phyloP scores from a whole-genome alignment of 2,888 invertebrate genomes.

The Spodoptera exigua region DNA sequence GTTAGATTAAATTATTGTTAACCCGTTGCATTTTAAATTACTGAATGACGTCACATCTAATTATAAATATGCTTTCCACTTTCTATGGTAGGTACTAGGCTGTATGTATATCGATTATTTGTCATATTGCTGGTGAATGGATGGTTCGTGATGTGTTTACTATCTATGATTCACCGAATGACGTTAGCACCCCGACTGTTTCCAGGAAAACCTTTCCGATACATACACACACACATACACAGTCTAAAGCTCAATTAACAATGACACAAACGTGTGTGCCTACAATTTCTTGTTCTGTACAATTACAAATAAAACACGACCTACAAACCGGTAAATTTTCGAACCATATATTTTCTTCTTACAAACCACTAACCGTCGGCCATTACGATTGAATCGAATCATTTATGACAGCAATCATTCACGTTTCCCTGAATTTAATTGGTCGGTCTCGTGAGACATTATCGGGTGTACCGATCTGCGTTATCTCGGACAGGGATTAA shows the following conservation, averaged over 20 bases:
- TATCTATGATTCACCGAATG: slow-evolving; percentile 39
- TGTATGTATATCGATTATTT: slow-evolving; percentile 16
- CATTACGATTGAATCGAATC: slow-evolving; percentile 36
- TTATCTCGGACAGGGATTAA: slow-evolving; percentile 54
- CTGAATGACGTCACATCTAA: slow-evolving; percentile 2
- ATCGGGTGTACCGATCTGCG: slow-evolving; percentile 47
- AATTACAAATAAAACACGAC: slow-evolving; percentile 14
- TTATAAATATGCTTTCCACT: slow-evolving; percentile 2
- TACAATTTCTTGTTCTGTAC: neutral
- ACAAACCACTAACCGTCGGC: slow-evolving; percentile 10
- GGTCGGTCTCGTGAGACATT: slow-evolving; percentile 44
- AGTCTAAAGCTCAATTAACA: neutral
- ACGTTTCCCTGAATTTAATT: slow-evolving; percentile 51
- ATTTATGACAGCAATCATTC: slow-evolving; percentile 55
- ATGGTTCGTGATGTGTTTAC: slow-evolving; percentile 35
- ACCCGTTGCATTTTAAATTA: neutral
- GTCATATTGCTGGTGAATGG: slow-evolving; percentile 26
- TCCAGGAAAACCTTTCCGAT: neutral
- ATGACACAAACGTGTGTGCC: neutral
- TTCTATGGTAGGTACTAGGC: slow-evolving; percentile 3
- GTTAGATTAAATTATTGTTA: slow-evolving; percentile 1
- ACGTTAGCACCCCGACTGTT: slow-evolving; percentile 22
- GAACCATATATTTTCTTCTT: slow-evolving; percentile 12
- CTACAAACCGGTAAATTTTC: slow-evolving; percentile 1
- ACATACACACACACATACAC: slow-evolving; percentile 3